Conservation (phyloP, 2,113 vertebrate species). For the Sporophila hypoxantha region DNA sequence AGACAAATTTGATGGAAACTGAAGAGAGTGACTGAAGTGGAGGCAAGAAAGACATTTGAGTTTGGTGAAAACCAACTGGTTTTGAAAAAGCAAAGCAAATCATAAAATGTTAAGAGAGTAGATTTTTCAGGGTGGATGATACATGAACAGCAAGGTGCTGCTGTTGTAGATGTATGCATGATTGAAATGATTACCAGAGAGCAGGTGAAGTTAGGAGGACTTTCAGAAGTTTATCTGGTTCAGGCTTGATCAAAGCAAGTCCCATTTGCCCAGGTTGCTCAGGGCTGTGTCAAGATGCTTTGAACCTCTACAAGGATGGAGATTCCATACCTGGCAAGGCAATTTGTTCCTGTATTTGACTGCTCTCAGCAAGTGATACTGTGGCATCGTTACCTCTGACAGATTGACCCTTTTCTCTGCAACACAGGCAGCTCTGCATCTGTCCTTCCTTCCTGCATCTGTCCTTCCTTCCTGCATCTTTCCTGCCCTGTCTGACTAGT, state of each 20-base stretch:
- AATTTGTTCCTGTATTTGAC: neutral
- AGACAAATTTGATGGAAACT: neutral
- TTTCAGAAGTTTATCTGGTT: neutral
- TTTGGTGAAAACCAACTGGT: neutral
- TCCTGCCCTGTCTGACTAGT: neutral
- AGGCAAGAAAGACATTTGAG: neutral
- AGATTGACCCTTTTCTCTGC: neutral
- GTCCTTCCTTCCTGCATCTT: neutral
- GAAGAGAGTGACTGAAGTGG: neutral
- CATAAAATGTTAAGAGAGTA: neutral
- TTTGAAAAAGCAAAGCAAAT: neutral
- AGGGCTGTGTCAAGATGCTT: neutral
- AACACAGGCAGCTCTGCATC: fast-evolving
- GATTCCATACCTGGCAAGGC: neutral
- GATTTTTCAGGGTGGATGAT: neutral
- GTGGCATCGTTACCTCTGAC: neutral
- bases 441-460: neutral
- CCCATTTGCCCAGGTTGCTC: neutral
- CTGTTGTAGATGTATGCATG: neutral
- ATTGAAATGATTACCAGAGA: neutral
- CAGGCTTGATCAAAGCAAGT: neutral
- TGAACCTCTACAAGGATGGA: neutral
- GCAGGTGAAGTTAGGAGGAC: neutral
- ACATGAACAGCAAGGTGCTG: neutral
- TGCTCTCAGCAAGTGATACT: fast-evolving